Percentiles rank a stretch among this genome's conserved stretches.
phyloP scores from a whole-genome alignment of 2,113 vertebrate genomes.

The Otis tarda region DNA sequence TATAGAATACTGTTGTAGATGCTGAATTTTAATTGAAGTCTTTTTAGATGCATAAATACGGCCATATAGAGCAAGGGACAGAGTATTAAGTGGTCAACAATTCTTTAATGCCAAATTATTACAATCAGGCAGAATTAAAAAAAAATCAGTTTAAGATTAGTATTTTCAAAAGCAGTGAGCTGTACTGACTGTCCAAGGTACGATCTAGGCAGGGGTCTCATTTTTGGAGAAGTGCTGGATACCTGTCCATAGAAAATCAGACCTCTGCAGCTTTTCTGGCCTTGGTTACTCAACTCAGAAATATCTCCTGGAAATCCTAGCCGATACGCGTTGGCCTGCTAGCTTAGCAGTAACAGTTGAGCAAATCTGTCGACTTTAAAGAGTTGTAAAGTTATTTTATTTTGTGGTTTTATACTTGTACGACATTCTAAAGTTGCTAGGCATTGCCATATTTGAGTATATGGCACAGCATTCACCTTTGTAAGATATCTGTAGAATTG shows the following conservation, averaged over 20 bases:
- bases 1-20: conserved; percentile 56
- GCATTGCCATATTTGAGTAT: conserved; percentile 47
- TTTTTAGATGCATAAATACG: neutral
- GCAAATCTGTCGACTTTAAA: conserved; percentile 38
- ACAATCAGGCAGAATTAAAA: neutral
- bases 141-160: neutral
- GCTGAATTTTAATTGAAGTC: conserved; percentile 58
- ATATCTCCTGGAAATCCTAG: neutral
- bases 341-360: conserved; percentile 13
- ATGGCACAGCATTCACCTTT: conserved; percentile 59
- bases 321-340: neutral
- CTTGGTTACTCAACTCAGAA: neutral
- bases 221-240: conserved; percentile 47
- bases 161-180: neutral
- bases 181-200: neutral
- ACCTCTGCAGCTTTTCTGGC: neutral
- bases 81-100: neutral
- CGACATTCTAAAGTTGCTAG: conserved; percentile 42
- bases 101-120: neutral
- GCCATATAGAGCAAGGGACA: conserved; percentile 2
- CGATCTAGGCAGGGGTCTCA: neutral
- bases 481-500: conserved; percentile 82
- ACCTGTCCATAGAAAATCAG: conserved; percentile 7
- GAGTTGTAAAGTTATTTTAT: conserved; percentile 68
- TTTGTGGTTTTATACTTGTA: conserved; percentile 72